phyloP scores from a whole-genome alignment of 2,797 vertebrate genomes.

The Leptoclinus maculatus region DNA sequence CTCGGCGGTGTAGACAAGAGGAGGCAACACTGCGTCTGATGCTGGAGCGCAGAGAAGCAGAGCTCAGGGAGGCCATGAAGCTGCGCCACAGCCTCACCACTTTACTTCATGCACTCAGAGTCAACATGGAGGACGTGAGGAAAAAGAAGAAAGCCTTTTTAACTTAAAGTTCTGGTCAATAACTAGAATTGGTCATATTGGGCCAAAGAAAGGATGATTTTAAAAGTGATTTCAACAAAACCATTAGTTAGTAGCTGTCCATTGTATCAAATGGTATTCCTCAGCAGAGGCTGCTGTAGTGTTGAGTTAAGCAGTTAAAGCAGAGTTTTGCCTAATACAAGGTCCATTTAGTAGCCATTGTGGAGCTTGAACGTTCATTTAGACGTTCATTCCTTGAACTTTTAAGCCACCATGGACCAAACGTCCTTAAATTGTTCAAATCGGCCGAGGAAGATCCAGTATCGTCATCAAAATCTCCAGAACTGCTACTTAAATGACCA shows the following conservation, averaged over 20 bases:
- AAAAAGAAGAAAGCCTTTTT: neutral
- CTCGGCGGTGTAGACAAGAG: slow-evolving; percentile 66
- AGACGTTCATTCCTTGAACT: neutral
- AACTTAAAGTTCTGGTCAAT: too few relatives aligned
- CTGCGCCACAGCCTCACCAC: slow-evolving; percentile 80
- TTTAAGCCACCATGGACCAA: neutral
- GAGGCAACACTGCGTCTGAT: slow-evolving; percentile 74
- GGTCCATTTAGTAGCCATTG: neutral
- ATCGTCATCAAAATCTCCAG: neutral
- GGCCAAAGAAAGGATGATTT: neutral
- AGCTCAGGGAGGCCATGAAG: slow-evolving; percentile 81
- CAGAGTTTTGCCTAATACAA: neutral
- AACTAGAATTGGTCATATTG: neutral
- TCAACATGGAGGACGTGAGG: slow-evolving; percentile 77
- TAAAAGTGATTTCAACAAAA: neutral
- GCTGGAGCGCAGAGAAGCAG: slow-evolving; percentile 82
- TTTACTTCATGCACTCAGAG: slow-evolving; percentile 76
- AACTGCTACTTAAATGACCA: neutral
- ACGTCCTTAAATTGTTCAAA: neutral
- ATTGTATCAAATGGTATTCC: neutral
- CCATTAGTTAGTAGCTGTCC: neutral
- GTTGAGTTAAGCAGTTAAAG: neutral
- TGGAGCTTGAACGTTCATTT: neutral
- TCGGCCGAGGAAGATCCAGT: neutral
- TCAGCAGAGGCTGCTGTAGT: neutral